Evolutionary conservation across 2,888 invertebrate genomes (phyloP).

Genomic region (Chelonus formosanus): DNA sequence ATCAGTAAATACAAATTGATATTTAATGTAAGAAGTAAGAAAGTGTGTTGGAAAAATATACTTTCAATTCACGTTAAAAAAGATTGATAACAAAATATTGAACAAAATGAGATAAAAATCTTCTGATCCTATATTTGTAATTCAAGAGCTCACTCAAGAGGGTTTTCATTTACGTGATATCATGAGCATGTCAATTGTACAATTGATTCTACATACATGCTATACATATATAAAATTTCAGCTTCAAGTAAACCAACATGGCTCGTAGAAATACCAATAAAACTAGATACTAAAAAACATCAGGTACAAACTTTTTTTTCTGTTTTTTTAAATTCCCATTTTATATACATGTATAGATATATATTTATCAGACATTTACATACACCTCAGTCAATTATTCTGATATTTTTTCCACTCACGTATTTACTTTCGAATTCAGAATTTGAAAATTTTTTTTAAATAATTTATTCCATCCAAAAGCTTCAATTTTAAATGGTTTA

Average conservation of each 20-base stretch:
- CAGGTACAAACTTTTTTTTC: slow-evolving; percentile 16
- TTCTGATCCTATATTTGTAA: slow-evolving; percentile 13
- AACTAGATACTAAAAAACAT: slow-evolving; percentile 18
- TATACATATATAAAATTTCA: slow-evolving; percentile 15
- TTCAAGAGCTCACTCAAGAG: slow-evolving; percentile 17
- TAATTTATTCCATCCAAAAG: not conserved
- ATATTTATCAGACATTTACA: too few species aligned
- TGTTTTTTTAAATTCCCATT: not conserved
- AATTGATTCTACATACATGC: slow-evolving; percentile 10
- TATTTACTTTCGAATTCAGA: too few species aligned
- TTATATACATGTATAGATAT: too few species aligned
- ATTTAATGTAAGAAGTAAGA: too few species aligned
- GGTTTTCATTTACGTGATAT: slow-evolving; percentile 21
- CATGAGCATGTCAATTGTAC: slow-evolving; percentile 12
- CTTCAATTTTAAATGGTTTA: not conserved
- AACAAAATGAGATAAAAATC: slow-evolving; percentile 19
- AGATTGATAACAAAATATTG: not conserved
- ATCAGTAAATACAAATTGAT: too few species aligned
- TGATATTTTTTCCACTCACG: too few species aligned
- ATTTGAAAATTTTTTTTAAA: not conserved
- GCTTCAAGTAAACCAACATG: slow-evolving; percentile 3
- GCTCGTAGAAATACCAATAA: slow-evolving; percentile 24
- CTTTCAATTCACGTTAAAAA: not conserved
- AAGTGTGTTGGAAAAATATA: not conserved
- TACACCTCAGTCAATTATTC: too few species aligned